Conservation (phyloP, 2,888 invertebrate genomes). For the Drosophila dives region DNA sequence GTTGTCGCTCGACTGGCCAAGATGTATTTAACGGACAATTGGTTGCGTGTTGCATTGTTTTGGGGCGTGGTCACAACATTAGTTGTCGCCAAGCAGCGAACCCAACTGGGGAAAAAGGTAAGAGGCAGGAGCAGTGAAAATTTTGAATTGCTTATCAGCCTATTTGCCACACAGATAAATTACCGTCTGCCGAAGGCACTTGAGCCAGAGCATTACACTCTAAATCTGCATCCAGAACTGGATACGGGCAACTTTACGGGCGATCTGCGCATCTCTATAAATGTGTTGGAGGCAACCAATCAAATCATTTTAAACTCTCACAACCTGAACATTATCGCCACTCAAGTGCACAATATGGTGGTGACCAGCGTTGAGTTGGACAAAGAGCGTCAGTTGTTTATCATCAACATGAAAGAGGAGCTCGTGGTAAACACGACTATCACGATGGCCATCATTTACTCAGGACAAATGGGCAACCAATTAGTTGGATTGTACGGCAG, state of each 20-base stretch:
- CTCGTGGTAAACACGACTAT: slow-evolving; percentile 83
- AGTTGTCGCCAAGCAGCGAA: slow-evolving; percentile 58
- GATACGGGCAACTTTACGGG: slow-evolving; percentile 86
- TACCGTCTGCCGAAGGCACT: slow-evolving; percentile 87
- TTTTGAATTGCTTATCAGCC: background rate
- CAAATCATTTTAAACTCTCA: slow-evolving; percentile 88
- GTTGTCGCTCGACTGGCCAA: slow-evolving; percentile 41
- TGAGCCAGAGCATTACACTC: slow-evolving; percentile 88
- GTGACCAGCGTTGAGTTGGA: slow-evolving; percentile 56
- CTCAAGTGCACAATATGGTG: slow-evolving; percentile 40
- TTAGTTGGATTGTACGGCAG: slow-evolving; percentile 91
- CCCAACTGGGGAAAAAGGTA: slow-evolving; percentile 43
- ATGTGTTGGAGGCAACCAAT: slow-evolving; percentile 84
- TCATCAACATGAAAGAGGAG: slow-evolving; percentile 63
- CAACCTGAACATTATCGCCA: slow-evolving; percentile 84
- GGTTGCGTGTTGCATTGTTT: slow-evolving; percentile 46
- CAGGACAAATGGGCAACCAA: slow-evolving; percentile 88
- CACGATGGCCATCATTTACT: slow-evolving; percentile 87
- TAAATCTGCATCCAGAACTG: slow-evolving; percentile 89
- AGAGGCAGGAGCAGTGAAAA: background rate
- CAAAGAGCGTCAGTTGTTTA: slow-evolving; percentile 68
- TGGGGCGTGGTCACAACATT: slow-evolving; percentile 64
- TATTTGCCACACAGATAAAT: slow-evolving; percentile 48
- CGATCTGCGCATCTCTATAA: slow-evolving; percentile 85
- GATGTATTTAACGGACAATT: slow-evolving; percentile 48